Evolutionary conservation across 2,888 invertebrate genomes (phyloP).

Genomic region (Chrysopilus asiliformis): DNA sequence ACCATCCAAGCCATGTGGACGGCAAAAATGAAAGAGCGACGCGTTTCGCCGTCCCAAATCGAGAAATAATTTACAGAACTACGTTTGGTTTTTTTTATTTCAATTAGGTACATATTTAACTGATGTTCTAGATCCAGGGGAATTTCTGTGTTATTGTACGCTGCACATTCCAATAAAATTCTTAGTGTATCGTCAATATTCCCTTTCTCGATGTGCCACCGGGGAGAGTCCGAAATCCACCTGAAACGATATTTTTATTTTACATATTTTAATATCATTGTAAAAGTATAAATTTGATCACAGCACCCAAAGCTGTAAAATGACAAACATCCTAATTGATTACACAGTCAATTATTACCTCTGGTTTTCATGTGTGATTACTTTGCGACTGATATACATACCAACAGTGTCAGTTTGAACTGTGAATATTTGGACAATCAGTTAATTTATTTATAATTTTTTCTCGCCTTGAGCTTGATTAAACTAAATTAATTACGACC

Average conservation of each 20-base stretch:
- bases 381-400: too few species aligned
- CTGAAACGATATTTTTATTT: slow-evolving; percentile 13
- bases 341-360: too few species aligned
- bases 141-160: slow-evolving; percentile 31
- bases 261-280: background rate
- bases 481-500: too few species aligned
- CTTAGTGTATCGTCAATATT: slow-evolving; percentile 26
- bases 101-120: slow-evolving; percentile 23
- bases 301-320: too few species aligned
- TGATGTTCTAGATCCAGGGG: slow-evolving; percentile 29
- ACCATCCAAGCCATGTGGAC: slow-evolving; percentile 31
- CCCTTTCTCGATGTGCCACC: slow-evolving; percentile 32
- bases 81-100: slow-evolving; percentile 13
- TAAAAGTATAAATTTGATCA: background rate
- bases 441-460: too few species aligned
- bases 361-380: too few species aligned
- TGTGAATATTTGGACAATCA: too few species aligned
- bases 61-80: slow-evolving; percentile 15
- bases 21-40: slow-evolving; percentile 22
- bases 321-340: too few species aligned
- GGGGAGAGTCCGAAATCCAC: slow-evolving; percentile 36
- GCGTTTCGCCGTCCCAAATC: slow-evolving; percentile 31
- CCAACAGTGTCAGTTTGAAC: too few species aligned
- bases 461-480: too few species aligned
- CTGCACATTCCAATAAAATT: slow-evolving; percentile 29